Base-by-base conservation (phyloP, 1,140 invertebrate species). In the Bicyclus anynana region DNA sequence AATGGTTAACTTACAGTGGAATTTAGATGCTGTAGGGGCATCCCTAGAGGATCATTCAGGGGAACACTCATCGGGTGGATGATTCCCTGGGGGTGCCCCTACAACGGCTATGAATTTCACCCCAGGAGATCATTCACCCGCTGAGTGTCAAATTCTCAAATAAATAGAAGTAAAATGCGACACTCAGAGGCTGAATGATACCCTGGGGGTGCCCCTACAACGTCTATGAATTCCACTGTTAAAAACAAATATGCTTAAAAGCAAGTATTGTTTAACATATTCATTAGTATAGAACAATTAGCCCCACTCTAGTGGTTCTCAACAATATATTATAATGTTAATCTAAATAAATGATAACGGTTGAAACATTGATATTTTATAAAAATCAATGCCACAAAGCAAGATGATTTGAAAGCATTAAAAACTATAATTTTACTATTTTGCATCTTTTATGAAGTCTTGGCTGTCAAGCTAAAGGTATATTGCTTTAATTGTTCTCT, bases 401-500 rank as follows among this genome's bases (percentile, higher is more conserved):
- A 16, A 6, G 20, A 47, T 26, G 13, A 47, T 26, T 33, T 6
- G 12, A 23, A 12, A 10, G n/a, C 26, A 38, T 51, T 16, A 23
- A 40, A 26, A 40, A 16, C n/a, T 40, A 52, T 16, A 26, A 16
- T 48, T 1, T 0, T 4, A 16, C 0, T 17, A 46, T 21, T 52
- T 52, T 40, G 50, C 38, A 35, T 26, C n/a, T 46, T 33, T 57
- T 33, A 51, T 51, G 21, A 38, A 29, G 35, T 67, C 63, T 55
- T 47, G 35, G 65, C 65, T n/a, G 59, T 62, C 54, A 58, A 65
- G 57, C 59, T 66, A 53, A 67, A 67, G 56, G 56, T 72, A 44
- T 72, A 76, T n/a, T 65, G 71, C 69, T 76, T 76, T 76, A 74
- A 77, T 64, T 66, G 55, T 61, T 65, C 44, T 62, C 53, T 75